Evolutionary conservation across 2,797 vertebrate genomes (phyloP).

Genomic region (Prionace glauca): DNA sequence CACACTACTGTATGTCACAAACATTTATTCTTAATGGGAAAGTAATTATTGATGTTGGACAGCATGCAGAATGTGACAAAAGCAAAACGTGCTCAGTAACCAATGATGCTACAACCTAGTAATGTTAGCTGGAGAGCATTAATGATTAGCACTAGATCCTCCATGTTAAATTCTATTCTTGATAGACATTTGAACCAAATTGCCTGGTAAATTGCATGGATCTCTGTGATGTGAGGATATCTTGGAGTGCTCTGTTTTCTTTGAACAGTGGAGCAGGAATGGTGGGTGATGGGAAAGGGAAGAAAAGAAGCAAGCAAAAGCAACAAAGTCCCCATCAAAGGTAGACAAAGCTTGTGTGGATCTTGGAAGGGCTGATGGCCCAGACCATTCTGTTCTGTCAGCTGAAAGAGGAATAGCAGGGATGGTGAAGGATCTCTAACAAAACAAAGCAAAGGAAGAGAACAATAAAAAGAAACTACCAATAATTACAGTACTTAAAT

Average conservation of each 20-base stretch:
- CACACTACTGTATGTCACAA: neutral
- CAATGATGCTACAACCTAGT: neutral
- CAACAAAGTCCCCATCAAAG: neutral
- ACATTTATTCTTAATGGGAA: neutral
- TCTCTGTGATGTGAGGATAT: neutral
- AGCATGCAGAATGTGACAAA: neutral
- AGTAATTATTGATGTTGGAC: neutral
- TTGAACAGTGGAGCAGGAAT: no score
- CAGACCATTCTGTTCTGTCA: neutral
- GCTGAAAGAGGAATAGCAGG: neutral
- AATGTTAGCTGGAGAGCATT: neutral
- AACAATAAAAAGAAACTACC: neutral
- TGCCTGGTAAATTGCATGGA: no score
- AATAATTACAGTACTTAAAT: conserved; percentile 28
- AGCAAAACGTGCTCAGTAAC: neutral
- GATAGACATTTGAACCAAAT: neutral
- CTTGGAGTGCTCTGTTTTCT: neutral
- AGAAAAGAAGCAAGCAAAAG: neutral
- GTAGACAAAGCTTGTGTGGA: neutral
- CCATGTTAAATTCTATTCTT: neutral
- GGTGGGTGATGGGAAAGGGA: neutral
- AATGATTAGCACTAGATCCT: neutral
- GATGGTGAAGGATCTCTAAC: neutral
- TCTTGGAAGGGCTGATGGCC: neutral
- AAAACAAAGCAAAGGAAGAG: neutral